Evolutionary conservation across 2,113 vertebrate genomes (phyloP), one percentile per base, ranked within the genome.

Genomic region (Hylia prasina): DNA sequence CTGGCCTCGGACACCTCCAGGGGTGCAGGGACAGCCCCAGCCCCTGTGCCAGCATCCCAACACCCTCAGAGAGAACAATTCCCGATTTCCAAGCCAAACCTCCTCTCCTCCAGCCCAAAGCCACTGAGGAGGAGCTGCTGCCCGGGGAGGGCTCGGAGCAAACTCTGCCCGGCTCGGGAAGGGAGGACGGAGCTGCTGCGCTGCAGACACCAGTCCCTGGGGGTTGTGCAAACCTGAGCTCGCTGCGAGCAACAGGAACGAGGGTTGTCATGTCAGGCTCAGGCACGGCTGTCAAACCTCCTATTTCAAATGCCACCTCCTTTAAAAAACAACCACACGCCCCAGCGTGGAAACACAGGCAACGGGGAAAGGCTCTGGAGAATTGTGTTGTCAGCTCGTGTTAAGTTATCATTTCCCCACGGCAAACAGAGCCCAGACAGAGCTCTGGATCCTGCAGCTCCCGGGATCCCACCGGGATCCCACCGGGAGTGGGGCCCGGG

Each of bases 251-350:
- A 81, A 91, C 93, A 89, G 63, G 25, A 44, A 48, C 72, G 73
- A 88, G 44, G 70, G 40, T 40, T 95, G 94, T 82, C 91, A 76
- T 7, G 84, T 68, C 91, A 94, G 93, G 33, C 91, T 85, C 16
- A 18, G 78, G 54, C 54, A 60, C 5, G 35, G 91, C 94, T 96
- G 96, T 95, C 96, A 96, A 84, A 91, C 53, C 92, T 50, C 78
- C 2, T 33, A 30, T 91, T 76, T 54, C 89, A 92, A 87, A 95
- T 39, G 94, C 93, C 93, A 95, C 78, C 94, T 84, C 95, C 96
- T 79, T 33, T 1, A 24, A 87, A 65, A 69, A 90, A 63, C 83
- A 86, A 84, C 47, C 89, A 44, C 93, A 53, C 76, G 3, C 23
- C 88, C 68, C 91, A 39, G 5, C 10, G 1, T 27, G 86, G 92